These are phyloP conservation scores for Thereva unica DNA, from an alignment of 2,888 invertebrate species.

Conservation along the genomic window DNA sequence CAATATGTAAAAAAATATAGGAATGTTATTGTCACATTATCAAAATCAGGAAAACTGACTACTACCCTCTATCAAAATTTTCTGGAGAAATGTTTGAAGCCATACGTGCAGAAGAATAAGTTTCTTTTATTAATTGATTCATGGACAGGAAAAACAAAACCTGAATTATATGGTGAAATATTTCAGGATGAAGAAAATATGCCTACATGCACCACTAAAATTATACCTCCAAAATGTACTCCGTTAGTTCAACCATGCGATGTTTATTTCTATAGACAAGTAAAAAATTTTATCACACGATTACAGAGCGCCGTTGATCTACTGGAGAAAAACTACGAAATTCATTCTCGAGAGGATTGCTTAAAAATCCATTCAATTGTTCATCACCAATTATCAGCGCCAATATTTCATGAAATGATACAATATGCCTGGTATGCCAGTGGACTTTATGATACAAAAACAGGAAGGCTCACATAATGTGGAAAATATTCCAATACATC, in stretches of 20 bases:
- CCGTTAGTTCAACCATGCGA: constrained; percentile 17
- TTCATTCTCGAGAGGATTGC: not conserved
- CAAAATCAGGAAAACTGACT: constrained; percentile 31
- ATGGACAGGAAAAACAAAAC: constrained; percentile 26
- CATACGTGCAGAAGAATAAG: constrained; percentile 17
- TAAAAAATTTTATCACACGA: constrained; percentile 4
- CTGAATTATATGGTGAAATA: constrained; percentile 24
- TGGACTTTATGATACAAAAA: no score
- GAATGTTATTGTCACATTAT: constrained; percentile 32
- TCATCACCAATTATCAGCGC: constrained; percentile 9
- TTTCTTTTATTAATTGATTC: constrained; percentile 28
- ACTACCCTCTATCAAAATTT: constrained; percentile 16
- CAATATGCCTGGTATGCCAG: constrained; percentile 8
- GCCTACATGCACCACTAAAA: constrained; percentile 15
- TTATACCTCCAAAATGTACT: constrained; percentile 19
- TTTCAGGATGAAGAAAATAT: constrained; percentile 23
- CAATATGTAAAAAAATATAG: constrained; percentile 24
- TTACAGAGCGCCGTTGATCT: not conserved
- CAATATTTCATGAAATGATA: not conserved
- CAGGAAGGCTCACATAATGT: no score
- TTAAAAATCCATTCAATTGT: constrained; percentile 8
- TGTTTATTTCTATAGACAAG: constrained; percentile 28
- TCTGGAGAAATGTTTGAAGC: constrained; percentile 17
- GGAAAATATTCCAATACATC: no score
- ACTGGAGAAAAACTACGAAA: not conserved